Conservation (phyloP, 2,888 invertebrate genomes). For the Cephus rjabovi region DNA sequence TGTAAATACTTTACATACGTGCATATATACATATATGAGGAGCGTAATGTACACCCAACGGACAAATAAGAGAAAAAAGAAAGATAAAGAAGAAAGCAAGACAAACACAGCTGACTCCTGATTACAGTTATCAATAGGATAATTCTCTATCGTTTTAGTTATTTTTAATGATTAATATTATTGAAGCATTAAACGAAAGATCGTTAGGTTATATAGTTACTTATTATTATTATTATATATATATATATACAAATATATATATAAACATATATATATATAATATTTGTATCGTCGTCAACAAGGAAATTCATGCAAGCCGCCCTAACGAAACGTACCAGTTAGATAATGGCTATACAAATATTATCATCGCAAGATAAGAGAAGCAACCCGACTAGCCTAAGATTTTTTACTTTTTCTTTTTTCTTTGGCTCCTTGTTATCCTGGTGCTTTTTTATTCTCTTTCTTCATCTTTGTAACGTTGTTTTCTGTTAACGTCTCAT, state of each 20-base stretch:
- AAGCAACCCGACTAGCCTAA: neutral
- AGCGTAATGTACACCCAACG: constrained; percentile 9
- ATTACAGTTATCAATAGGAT: constrained; percentile 48
- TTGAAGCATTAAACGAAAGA: constrained; percentile 47
- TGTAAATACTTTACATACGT: constrained; percentile 64
- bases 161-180: constrained; percentile 55
- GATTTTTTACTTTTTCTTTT: neutral
- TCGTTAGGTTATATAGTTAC: constrained; percentile 54
- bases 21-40: constrained; percentile 27
- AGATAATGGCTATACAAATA: neutral
- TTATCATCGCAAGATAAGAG: neutral
- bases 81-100: constrained; percentile 5
- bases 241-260: constrained; percentile 27
- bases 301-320: neutral
- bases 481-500: neutral
- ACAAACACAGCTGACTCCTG: constrained; percentile 43
- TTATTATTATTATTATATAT: constrained; percentile 29
- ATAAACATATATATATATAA: neutral
- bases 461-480: neutral
- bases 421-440: neutral
- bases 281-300: neutral
- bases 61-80: constrained; percentile 5
- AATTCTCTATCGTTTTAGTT: constrained; percentile 54
- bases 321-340: neutral
- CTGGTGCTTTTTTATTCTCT: neutral